Base-by-base conservation (phyloP, 1,140 invertebrate genomes). In the Drosophila fuyamai region DNA sequence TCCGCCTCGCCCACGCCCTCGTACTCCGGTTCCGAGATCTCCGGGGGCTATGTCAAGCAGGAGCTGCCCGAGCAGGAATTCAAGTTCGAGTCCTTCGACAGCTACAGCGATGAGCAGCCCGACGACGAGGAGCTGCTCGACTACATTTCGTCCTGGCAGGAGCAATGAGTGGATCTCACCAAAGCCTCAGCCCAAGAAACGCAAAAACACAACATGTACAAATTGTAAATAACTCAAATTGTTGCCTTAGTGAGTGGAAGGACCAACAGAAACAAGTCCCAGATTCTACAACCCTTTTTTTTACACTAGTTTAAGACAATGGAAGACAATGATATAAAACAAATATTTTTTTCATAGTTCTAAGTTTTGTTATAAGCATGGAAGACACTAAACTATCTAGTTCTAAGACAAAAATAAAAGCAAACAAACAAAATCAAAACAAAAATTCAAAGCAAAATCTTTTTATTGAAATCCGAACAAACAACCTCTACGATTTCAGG, bases 71-170 rank as follows among this genome's bases (percentile, higher is more conserved):
- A 80, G 1, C 63, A 84, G 9, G 54, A 79, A 53, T 92, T 93
- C 67, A 94, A 95, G 73, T 94, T 94, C n/a, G 95, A 96, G 57
- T 93, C 94, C 63, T 96, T 96, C 85, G 96, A 97, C 78, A 95
- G 95, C 85, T 97, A 97, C 89, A 96, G 97, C 61, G 84, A 96
- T 0, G 96, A 97, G 93, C 97, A 96, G 88, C 96, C 96, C 14
- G 97, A 97, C 91, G 97, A 98, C 92, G 97, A 98, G 92, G 97
- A 98, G 82, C 94, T 98, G 1, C 94, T 98, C 36, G 97, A 98
- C 85, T 97, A 96, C 68, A 97, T 98, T 83, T 96, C 95, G 16
- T 97, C 96, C 94, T 98, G 96, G 97, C 96, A 97, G 92, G 94
- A 95, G 79, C 94, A 94, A 91, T 94, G 93, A 81, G 50, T 48